Base-by-base conservation (phyloP, 2,797 vertebrate species). In the Syngnathus rostellatus region DNA sequence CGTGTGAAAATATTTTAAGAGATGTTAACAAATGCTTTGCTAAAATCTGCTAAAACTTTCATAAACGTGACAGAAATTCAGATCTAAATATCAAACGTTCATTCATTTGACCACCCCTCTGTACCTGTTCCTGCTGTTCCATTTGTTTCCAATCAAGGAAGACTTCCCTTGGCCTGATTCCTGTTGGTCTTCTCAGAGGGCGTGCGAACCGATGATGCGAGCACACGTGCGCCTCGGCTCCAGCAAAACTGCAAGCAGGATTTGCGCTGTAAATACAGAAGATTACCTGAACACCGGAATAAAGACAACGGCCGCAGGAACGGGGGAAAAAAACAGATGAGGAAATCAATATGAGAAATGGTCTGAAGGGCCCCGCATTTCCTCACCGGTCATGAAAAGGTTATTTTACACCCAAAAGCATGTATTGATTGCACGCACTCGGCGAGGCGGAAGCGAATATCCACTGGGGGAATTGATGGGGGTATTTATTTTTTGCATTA, bases 401-500 rank as follows among this genome's bases (percentile, higher is more conserved):
- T 93, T 94, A 94, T 95, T 94, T 94, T 94, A 94, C 92, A 92
- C 90, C 89, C 88, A 93, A 93, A 93, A 93, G 92, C 92, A 82
- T 74, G 62, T 91, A 96, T 96, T 74, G 94, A 95, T 94, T 90
- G 87, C 83, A 81, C 76, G 79, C 90, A 82, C 84, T 84, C 81
- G 87, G 81, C 81, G 71, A 1, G 50, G 50, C 66, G 74, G 58
- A 8, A 72, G 64, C 78, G 74, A 76, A 81, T 77, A 80, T 84
- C 73, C 83, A 83, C 81, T 64, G 80, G 77, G 84, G 82, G 85
- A 87, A 88, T 89, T 87, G 87, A 88, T 51, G 50, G 50, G 19
- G 50, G 76, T 87, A 84, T 89, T 89, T 90, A 85, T 90, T 87
- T 89, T 90, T 88, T 86, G 85, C 85, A 85, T 91, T 86, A 78